phyloP scores from a whole-genome alignment of 2,888 invertebrate genomes.

The Epirrhoe alternata region DNA sequence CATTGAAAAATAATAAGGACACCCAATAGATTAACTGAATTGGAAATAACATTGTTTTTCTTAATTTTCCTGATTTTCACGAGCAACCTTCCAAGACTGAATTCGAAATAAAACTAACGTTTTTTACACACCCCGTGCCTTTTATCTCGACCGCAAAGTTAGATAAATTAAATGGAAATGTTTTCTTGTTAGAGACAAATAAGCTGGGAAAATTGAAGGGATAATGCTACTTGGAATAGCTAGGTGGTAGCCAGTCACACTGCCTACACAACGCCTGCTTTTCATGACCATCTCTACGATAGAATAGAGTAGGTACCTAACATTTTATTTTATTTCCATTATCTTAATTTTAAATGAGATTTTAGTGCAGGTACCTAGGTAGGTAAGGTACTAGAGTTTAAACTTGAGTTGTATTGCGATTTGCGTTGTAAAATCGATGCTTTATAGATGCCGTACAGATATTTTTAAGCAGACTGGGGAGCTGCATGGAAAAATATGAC shows the following conservation, averaged over 20 bases:
- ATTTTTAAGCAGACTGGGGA: no score
- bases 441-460: no score
- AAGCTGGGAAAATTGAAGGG: slow-evolving; percentile 10
- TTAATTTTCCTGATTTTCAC: slow-evolving; percentile 2
- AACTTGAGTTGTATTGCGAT: no score
- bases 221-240: not conserved
- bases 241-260: not conserved
- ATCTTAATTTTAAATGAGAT: no score
- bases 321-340: no score
- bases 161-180: slow-evolving; percentile 19
- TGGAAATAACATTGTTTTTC: slow-evolving; percentile 12
- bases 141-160: slow-evolving; percentile 44
- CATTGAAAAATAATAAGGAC: slow-evolving; percentile 1
- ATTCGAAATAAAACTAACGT: slow-evolving; percentile 50
- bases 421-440: no score
- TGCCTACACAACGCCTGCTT: no score
- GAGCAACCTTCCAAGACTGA: slow-evolving; percentile 42
- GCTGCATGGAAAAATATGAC: no score
- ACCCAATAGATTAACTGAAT: not conserved
- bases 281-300: no score
- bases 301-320: no score
- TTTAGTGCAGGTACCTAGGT: no score
- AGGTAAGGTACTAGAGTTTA: no score
- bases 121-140: slow-evolving; percentile 39
- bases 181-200: slow-evolving; percentile 8